phyloP scores from a whole-genome alignment of 2,113 vertebrate genomes.

The Probosciger aterrimus region DNA sequence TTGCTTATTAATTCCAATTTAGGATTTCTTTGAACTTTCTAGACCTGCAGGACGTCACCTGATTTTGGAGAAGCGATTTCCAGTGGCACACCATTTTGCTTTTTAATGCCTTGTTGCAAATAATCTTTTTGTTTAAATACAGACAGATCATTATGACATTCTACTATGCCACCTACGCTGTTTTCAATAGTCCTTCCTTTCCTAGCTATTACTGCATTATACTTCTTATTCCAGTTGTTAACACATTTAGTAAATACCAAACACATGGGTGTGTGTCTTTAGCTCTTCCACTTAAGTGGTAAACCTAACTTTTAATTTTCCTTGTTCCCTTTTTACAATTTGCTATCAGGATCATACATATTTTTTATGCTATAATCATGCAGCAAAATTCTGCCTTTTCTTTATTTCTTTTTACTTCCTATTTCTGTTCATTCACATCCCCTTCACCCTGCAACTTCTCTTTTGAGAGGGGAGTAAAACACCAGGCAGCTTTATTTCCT shows the following conservation, averaged over 20 bases:
- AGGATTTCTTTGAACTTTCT: background rate
- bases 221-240: background rate
- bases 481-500: background rate
- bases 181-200: background rate
- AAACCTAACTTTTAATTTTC: background rate
- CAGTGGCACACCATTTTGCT: background rate
- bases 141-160: background rate
- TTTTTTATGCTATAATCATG: background rate
- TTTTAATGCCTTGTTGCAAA: background rate
- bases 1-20: background rate
- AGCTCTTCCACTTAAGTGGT: background rate
- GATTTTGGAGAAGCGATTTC: background rate
- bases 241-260: background rate
- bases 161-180: background rate
- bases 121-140: background rate
- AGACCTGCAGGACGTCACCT: background rate
- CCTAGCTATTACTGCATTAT: background rate
- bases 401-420: background rate
- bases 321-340: background rate
- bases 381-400: background rate
- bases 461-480: background rate
- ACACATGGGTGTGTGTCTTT: background rate
- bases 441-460: background rate
- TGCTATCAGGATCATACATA: background rate
- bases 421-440: background rate